Base-by-base conservation (phyloP, 2,888 invertebrate species). In the Dendrolimus pini region DNA sequence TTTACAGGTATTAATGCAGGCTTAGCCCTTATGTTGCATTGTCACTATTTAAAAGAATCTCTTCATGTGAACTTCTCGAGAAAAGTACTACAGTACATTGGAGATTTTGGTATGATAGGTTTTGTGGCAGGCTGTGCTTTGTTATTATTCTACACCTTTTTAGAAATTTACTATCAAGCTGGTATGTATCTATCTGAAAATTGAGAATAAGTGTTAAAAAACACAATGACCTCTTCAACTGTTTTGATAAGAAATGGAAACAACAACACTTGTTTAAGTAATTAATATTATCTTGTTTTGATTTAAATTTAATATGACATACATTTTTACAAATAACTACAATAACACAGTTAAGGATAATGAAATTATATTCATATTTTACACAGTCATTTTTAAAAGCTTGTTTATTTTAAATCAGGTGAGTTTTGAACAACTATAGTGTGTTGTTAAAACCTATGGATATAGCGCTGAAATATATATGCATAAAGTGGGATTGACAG, bases 21-120 rank as follows among this genome's bases (percentile, higher is more conserved):
- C 1, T 60, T 89, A 12, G 71, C 82, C 0, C 63, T 90, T 54
- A 81, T 89, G 79, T 74, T 91, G 54, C 89, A 90, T 63, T 87
- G 80, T 61, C 86, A 89, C 62, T 86, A 86, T 60, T 63, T 88
- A 13, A 87, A 84, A 61, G 82, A 86, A 57, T 83, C 85, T 0
- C 70, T 92, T 12, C 84, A 87, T 62, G 85, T 88, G 1, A 92
- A 91, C 80, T 92, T 92, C 69, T 87, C 90, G 7, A 76, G 84
- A 54, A 85, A 84, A 64, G 83, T 86, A 1, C 69, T 92, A 52
- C 81, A 84, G 59, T 89, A 89, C 62, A 80, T 92, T 2, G 87
- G 88, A 30, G 85, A 88, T 62, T 83, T 91, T 65, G 92, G 90
- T 1, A 87, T 92, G 61, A 68, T 89, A 53, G 87, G 90, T 14